Evolutionary conservation across 2,113 vertebrate genomes (phyloP).

Genomic region (Morone saxatilis): DNA sequence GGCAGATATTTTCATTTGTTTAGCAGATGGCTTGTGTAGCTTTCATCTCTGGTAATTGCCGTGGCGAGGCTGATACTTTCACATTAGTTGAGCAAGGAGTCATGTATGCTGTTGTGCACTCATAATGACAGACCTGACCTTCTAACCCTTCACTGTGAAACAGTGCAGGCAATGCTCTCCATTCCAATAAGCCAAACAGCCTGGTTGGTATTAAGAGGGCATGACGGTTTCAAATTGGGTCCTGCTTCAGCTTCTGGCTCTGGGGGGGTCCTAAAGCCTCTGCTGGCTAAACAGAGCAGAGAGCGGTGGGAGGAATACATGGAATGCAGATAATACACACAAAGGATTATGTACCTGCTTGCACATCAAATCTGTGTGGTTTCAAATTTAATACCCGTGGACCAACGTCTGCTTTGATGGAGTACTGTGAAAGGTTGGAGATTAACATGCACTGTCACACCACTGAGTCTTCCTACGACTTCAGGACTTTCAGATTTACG

Average conservation of each 20-base stretch:
- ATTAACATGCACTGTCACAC: slow-evolving; percentile 55
- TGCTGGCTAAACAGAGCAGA: slow-evolving; percentile 61
- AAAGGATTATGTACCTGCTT: slow-evolving; percentile 74
- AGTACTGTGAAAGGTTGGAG: slow-evolving; percentile 62
- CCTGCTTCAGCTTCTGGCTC: slow-evolving; percentile 58
- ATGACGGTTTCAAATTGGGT: slow-evolving; percentile 71
- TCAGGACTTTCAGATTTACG: slow-evolving; percentile 42
- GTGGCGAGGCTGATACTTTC: slow-evolving; percentile 35
- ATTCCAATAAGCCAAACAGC: slow-evolving; percentile 71
- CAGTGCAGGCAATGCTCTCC: slow-evolving; percentile 55
- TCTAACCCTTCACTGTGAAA: slow-evolving; percentile 76
- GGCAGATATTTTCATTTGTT: slow-evolving; percentile 63
- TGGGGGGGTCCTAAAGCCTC: slow-evolving; percentile 68
- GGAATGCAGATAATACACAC: slow-evolving; percentile 78
- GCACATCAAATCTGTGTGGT: slow-evolving; percentile 64
- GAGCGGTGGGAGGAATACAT: slow-evolving; percentile 64
- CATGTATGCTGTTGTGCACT: slow-evolving; percentile 51
- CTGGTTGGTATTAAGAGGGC: slow-evolving; percentile 72
- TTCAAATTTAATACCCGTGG: slow-evolving; percentile 65
- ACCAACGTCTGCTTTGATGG: slow-evolving; percentile 65
- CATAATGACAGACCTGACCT: slow-evolving; percentile 75
- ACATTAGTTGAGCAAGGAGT: slow-evolving; percentile 61
- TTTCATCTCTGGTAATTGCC: slow-evolving; percentile 69
- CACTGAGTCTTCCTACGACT: slow-evolving; percentile 37
- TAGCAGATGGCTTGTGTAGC: slow-evolving; percentile 48